These are phyloP conservation scores for Hermaeophaga mercurialis DNA, from an alignment of 2,888 invertebrate species.

Conservation along the genomic window DNA sequence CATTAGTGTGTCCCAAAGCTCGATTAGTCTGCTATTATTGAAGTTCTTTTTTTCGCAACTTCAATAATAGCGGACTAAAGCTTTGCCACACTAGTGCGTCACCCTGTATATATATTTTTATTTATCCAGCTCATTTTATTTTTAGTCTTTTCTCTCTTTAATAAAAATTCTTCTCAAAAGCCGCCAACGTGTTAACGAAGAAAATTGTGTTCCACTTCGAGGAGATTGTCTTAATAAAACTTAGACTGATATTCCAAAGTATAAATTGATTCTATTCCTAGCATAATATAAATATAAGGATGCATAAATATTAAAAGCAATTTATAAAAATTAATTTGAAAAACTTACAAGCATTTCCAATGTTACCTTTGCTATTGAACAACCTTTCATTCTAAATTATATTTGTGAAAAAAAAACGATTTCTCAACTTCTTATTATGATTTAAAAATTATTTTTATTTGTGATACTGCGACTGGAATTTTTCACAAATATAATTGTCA, in stretches of 20 bases:
- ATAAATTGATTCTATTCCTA: conserved; percentile 49
- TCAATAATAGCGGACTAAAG: no score
- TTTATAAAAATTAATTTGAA: conserved; percentile 47
- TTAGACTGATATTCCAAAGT: no score
- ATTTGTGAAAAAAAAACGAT: conserved; percentile 40
- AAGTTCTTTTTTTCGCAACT: no score
- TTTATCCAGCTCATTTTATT: no score
- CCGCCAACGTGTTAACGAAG: background rate
- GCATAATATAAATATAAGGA: conserved; percentile 50
- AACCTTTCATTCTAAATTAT: conserved; percentile 38
- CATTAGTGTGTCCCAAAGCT: no score
- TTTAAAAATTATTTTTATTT: background rate
- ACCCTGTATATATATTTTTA: no score
- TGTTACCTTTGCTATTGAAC: conserved; percentile 57
- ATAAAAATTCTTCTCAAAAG: no score
- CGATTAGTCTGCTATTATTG: no score
- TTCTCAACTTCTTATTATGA: background rate
- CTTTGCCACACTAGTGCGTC: no score
- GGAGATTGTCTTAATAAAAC: no score
- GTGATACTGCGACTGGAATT: conserved; percentile 13
- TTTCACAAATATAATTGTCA: conserved; percentile 42
- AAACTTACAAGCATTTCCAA: conserved; percentile 57
- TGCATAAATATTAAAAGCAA: conserved; percentile 44
- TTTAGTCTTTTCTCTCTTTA: no score
- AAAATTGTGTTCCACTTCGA: background rate